These are phyloP conservation scores for Dryadula phaetusa DNA, from an alignment of 2,888 invertebrate species.

Conservation along the genomic window DNA sequence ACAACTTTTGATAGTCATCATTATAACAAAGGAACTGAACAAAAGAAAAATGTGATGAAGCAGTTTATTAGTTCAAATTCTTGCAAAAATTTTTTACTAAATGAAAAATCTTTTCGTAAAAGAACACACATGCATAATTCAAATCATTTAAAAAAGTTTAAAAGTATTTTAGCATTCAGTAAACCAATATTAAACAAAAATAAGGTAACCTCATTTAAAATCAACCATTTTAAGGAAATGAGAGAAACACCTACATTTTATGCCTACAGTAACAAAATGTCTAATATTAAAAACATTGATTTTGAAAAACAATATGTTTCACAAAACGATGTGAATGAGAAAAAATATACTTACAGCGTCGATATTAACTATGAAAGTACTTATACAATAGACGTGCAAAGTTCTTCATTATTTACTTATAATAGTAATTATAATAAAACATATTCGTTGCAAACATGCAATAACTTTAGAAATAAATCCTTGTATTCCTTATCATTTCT, in stretches of 20 bases:
- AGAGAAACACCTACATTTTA: neutral
- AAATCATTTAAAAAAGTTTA: constrained; percentile 3
- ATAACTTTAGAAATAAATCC: constrained; percentile 5
- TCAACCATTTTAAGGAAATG: constrained; percentile 1
- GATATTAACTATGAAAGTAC: constrained; percentile 30
- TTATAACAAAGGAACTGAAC: constrained; percentile 25
- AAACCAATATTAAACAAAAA: neutral
- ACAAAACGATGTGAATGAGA: neutral
- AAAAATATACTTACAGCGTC: neutral
- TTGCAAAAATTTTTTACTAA: constrained; percentile 53
- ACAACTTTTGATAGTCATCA: constrained; percentile 38
- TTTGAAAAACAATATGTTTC: neutral
- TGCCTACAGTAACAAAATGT: neutral
- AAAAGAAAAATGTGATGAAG: constrained; percentile 33
- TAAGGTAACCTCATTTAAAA: neutral
- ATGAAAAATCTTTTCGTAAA: constrained; percentile 23
- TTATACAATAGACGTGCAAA: constrained; percentile 31
- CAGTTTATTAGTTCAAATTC: constrained; percentile 50
- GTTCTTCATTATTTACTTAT: constrained; percentile 7
- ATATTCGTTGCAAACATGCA: constrained; percentile 20
- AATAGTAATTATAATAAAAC: constrained; percentile 29
- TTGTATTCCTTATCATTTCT: neutral
- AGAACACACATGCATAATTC: neutral
- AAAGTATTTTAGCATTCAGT: neutral
- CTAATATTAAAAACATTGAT: neutral